Base-by-base conservation (phyloP, 2,113 vertebrate genomes). In the Brachyistius frenatus region DNA sequence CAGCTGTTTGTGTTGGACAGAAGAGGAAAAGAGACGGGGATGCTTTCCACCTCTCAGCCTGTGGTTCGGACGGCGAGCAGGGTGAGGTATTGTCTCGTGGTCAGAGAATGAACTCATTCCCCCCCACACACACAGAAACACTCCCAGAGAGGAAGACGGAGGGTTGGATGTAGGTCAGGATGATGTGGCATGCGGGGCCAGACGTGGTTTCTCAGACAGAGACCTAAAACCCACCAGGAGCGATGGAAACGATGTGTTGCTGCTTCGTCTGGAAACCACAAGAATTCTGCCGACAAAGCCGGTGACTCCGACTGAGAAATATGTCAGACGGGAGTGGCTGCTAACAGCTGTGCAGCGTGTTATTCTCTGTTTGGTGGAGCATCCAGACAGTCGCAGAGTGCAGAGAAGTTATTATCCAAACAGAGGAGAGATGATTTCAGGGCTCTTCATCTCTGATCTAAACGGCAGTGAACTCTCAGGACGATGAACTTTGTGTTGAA, bases 11-110 rank as follows among this genome's bases (percentile, higher is more conserved):
- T 75, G 86, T 90, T 86, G 83, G 87, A 76, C 30, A 44, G 46
- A 47, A 49, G 23, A 37, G 58, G 37, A 57, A 55, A 73, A 50
- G 54, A 69, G 30, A 41, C 35, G 58, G 69, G 84, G 83, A 84
- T 91, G 84, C 88, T 91, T 91, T 88, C 81, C 87, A 86, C 37
- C 67, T 82, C 78, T 66, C 68, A 72, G 71, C 44, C 73, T 52
- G 76, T 93, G 90, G 92, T 83, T 92, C 89, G 91, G 76, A 85
- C 69, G 37, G 37, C 58, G 54, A 71, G 72, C 71, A 86, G 87
- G 84, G 78, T 92, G 92, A 93, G 90, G 90, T 92, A 92, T 91
- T 74, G 92, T 93, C 90, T 92, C 61, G 84, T 86, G 92, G 90
- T 92, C 66, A 15, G 67, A 63, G 65, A 62, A 66, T 90, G 88